Base-by-base conservation (phyloP, 2,113 vertebrate species). In the Oenanthe melanoleuca region DNA sequence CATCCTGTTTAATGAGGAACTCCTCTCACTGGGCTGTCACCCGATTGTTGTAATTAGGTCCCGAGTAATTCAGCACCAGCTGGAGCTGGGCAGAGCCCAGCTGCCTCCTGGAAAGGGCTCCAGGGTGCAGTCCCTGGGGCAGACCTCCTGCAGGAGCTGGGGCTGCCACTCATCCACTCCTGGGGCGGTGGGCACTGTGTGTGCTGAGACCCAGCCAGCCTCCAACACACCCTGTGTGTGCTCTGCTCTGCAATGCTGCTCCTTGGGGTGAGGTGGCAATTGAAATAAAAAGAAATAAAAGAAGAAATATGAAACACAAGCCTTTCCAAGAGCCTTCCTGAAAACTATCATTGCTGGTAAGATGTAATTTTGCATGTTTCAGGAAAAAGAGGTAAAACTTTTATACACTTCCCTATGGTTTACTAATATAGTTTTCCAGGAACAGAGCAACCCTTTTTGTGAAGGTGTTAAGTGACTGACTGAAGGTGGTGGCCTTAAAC, bases 121-220 rank as follows among this genome's bases (percentile, higher is more conserved):
- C 0, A 5, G 83, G 85, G 74, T 0, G 3, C 70, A 11, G 29
- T 55, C 81, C 38, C 6, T 0, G 7, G 55, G 84, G 61, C 25
- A 70, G 78, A 31, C 3, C 65, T 65, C 45, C 66, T 5, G 31
- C 0, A 24, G 19, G 28, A 64, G 33, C 16, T 0, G 0, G 65
- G 64, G 31, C 86, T 95, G 91, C 57, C 69, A 67, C 70, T 91
- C 86, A 79, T 6, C 61, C 0, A 0, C 2, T 57, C 34, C 42
- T 3, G 0, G 2, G 40, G 31, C 0, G 0, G 72, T 0, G 4
- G 34, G 74, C 0, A 4, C 16, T 23, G 33, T 1, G 47, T 37
- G n/a, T 4, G 38, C 34, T 0, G 2, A 47, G 29, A 56, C 8
- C 40, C 57, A 6, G 59, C 24, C 57, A 42, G 60, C 55, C 34